phyloP scores from a whole-genome alignment of 2,797 vertebrate genomes.

The Diplodus sargus region DNA sequence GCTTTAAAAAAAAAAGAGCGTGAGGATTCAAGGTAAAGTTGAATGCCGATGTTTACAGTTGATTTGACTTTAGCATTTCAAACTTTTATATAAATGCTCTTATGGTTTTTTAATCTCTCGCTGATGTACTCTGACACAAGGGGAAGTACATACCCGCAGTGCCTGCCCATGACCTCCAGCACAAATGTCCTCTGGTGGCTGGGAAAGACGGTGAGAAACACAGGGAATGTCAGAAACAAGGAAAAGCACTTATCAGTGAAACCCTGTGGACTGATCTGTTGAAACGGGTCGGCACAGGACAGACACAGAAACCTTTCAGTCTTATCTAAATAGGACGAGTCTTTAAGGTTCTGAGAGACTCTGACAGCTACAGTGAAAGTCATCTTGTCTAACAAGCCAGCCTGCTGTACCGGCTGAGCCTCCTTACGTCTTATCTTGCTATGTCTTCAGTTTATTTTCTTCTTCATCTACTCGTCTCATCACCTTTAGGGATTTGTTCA shows the following conservation, averaged over 20 bases:
- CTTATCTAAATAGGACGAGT: not conserved
- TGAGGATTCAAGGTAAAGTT: not conserved
- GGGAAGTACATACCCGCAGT: constrained; percentile 90
- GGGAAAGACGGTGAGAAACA: constrained; percentile 34
- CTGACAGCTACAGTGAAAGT: too few species aligned
- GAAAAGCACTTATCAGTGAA: not conserved
- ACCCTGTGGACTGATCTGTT: not conserved
- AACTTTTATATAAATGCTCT: not conserved
- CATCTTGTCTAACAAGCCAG: too few species aligned
- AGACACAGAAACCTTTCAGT: not conserved
- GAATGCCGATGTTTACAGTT: not conserved
- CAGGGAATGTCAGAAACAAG: not conserved
- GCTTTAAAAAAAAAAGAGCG: not conserved
- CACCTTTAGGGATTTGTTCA: constrained; percentile 52
- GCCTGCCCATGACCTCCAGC: constrained; percentile 97
- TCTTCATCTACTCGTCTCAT: not conserved
- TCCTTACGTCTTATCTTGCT: too few species aligned
- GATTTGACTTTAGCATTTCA: not conserved
- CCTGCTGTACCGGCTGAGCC: too few species aligned
- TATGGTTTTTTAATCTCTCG: not conserved
- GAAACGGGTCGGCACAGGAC: not conserved
- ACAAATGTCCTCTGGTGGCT: constrained; percentile 99
- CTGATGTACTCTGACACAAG: not conserved
- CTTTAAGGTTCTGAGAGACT: too few species aligned
- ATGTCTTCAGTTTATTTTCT: not conserved